These are phyloP conservation scores for Calcarius lapponicus DNA, from an alignment of 2,797 vertebrate species.

Conservation along the genomic window DNA sequence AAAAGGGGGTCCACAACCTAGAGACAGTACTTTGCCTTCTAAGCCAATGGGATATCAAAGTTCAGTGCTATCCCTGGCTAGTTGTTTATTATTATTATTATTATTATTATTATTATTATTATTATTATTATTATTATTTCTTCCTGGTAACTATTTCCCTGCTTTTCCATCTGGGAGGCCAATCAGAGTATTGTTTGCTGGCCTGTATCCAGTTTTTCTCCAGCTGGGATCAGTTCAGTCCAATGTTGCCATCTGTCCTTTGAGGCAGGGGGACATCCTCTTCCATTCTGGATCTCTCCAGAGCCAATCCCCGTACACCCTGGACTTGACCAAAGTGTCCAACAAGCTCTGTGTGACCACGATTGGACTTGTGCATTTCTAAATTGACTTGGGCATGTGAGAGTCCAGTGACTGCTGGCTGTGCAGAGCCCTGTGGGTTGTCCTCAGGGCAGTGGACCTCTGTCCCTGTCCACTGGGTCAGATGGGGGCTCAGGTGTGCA, in stretches of 20 bases:
- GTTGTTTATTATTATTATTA: no score
- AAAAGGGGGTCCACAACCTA: fast-evolving
- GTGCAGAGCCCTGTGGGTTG: background rate
- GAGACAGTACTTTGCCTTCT: background rate
- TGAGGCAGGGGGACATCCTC: constrained; percentile 36
- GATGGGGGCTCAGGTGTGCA: background rate
- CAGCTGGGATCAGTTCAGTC: constrained; percentile 66
- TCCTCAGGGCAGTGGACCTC: background rate
- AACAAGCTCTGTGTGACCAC: background rate
- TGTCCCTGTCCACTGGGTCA: background rate
- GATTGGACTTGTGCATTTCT: fast-evolving
- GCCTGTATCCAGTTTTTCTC: constrained; percentile 61
- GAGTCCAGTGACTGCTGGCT: background rate
- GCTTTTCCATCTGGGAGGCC: constrained; percentile 66
- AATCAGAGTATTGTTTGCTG: constrained; percentile 40
- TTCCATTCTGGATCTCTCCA: constrained; percentile 22
- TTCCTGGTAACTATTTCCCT: constrained; percentile 24
- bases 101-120: no score
- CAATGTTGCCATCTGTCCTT: constrained; percentile 72
- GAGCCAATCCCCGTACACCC: background rate
- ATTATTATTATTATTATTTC: background rate
- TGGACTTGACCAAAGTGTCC: background rate
- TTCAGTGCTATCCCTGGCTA: background rate
- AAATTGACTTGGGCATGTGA: fast-evolving
- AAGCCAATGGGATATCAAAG: background rate